A percentile compares a stretch with the other conserved stretches of the same genome.
Evolutionary conservation across 1,140 invertebrate genomes (phyloP).

Genomic region (Telenomus remus): DNA sequence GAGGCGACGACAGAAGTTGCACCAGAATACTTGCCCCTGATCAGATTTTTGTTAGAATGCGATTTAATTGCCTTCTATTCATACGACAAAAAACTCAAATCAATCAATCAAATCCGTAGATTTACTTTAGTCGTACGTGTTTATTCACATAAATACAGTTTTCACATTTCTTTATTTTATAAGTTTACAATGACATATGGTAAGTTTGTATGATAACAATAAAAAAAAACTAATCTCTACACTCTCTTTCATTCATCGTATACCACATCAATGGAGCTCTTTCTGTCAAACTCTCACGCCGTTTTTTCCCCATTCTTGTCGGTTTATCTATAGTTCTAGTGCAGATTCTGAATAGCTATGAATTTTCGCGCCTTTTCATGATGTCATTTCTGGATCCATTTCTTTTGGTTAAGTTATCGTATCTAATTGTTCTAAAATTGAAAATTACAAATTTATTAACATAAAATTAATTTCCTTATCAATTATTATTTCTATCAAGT

Average conservation of each 20-base stretch:
- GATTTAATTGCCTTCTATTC: constrained; percentile 65
- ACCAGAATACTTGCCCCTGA: constrained; percentile 33
- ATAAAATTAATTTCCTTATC: too few relatives aligned
- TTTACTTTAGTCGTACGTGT: not conserved
- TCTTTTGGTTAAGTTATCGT: constrained; percentile 90
- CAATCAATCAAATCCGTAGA: constrained; percentile 59
- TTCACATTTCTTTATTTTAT: constrained; percentile 10
- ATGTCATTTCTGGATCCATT: constrained; percentile 90
- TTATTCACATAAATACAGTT: constrained; percentile 22
- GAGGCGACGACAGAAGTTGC: constrained; percentile 65
- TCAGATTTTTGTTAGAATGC: constrained; percentile 62
- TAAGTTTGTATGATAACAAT: constrained; percentile 1
- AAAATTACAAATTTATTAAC: not conserved
- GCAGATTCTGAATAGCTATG: constrained; percentile 94
- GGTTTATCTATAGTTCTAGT: constrained; percentile 93
- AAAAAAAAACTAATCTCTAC: too few relatives aligned
- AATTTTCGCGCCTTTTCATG: constrained; percentile 96
- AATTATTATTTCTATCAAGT: not conserved
- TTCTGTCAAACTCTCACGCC: constrained; percentile 90
- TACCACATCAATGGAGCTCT: constrained; percentile 88
- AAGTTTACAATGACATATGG: not conserved
- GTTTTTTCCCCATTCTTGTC: constrained; percentile 89
- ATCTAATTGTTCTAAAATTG: constrained; percentile 83
- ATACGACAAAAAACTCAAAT: constrained; percentile 63
- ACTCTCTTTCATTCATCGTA: constrained; percentile 16